A percentile compares a stretch with the other conserved stretches of the same genome.
Evolutionary conservation across 2,113 vertebrate species (phyloP).

Genomic region (Pollimyrus isidori): DNA sequence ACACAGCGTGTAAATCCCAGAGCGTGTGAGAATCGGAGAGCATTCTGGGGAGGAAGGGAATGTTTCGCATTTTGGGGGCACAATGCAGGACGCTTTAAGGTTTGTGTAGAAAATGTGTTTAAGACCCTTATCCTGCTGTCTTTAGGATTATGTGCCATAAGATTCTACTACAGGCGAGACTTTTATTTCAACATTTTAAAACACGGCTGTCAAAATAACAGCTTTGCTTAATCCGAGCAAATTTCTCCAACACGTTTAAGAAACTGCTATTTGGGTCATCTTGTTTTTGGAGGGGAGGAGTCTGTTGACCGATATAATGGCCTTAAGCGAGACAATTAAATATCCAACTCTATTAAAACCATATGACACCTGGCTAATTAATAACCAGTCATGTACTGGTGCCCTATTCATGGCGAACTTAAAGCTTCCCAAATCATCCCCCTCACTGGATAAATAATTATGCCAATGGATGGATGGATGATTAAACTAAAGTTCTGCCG

Average conservation of each 20-base stretch:
- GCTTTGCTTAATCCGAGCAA: background rate
- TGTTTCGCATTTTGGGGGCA: background rate
- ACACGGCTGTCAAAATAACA: background rate
- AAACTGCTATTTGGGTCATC: background rate
- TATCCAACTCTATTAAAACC: background rate
- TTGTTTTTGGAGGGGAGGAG: background rate
- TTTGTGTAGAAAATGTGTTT: background rate
- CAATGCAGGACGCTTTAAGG: background rate
- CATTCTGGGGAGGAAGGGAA: background rate
- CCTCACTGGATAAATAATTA: background rate
- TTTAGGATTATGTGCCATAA: background rate
- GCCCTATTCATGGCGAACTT: background rate
- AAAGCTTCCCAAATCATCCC: background rate
- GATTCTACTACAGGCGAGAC: background rate
- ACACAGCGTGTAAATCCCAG: background rate
- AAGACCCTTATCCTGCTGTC: background rate
- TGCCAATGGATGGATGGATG: background rate
- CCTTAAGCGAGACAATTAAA: background rate
- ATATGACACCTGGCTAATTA: background rate
- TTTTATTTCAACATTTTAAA: background rate
- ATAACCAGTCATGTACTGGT: background rate
- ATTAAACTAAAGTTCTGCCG: background rate
- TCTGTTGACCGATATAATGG: background rate
- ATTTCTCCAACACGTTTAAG: background rate
- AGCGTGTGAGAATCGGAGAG: background rate